Conservation (phyloP, 2,113 vertebrate genomes). For the Hirundichthys speculiger region DNA sequence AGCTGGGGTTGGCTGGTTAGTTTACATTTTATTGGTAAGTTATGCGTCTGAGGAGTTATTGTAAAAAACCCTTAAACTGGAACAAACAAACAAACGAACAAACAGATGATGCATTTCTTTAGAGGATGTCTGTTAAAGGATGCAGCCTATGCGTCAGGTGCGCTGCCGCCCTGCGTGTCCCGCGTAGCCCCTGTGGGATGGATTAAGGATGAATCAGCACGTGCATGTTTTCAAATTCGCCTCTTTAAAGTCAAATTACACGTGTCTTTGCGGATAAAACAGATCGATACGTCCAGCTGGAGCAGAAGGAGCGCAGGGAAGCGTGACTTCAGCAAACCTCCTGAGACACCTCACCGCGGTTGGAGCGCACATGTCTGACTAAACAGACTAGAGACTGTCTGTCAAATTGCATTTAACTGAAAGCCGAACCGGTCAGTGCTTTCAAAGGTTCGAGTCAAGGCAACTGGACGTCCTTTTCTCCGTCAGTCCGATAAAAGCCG, state of each 20-base stretch:
- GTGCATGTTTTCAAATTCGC: conserved; percentile 5
- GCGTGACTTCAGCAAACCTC: conserved; percentile 69
- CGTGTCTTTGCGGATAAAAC: conserved; percentile 49
- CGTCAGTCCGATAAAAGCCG: no score
- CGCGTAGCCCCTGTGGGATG: neutral
- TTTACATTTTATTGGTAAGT: conserved; percentile 13
- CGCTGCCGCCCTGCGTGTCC: neutral
- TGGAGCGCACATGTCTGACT: conserved; percentile 64
- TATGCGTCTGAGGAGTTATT: neutral
- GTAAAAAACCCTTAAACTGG: neutral
- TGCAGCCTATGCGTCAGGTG: neutral
- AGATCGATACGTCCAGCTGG: conserved; percentile 67
- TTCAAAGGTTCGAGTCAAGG: conserved; percentile 36
- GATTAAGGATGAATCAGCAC: conserved; percentile 10
- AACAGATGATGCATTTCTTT: neutral
- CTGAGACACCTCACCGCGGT: conserved; percentile 49
- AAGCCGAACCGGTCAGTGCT: neutral
- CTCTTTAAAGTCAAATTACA: conserved; percentile 45
- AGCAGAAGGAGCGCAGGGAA: conserved; percentile 57
- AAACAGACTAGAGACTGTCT: conserved; percentile 25
- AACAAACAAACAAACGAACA: neutral
- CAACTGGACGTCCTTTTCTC: no score
- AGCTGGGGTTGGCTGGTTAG: conserved; percentile 8
- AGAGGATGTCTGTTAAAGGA: neutral
- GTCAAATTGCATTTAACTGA: conserved; percentile 50